These are phyloP conservation scores for Dichetophora obliterata DNA, from an alignment of 2,888 invertebrate species.

Conservation along the genomic window DNA sequence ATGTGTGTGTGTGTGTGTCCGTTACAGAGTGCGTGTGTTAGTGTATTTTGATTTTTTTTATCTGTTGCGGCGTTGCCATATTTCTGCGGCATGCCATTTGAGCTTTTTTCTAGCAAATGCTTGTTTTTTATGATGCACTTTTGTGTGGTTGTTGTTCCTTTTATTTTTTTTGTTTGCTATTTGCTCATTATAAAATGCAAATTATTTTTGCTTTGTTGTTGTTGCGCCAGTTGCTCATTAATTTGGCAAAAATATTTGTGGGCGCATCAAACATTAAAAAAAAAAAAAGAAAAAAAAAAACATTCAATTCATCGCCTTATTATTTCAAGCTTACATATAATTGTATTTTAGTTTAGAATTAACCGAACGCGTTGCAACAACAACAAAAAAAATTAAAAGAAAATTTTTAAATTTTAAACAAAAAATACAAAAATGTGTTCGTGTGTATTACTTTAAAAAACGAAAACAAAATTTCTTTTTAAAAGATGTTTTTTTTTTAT, in stretches of 20 bases:
- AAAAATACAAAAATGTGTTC: not conserved
- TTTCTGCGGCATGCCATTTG: conserved; percentile 43
- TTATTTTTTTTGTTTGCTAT: conserved; percentile 1
- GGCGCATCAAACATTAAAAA: not conserved
- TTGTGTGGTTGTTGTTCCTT: not conserved
- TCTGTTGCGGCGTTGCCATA: conserved; percentile 14
- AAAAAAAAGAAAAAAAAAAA: not conserved
- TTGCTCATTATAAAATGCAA: conserved; percentile 2
- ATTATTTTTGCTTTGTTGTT: conserved; percentile 37
- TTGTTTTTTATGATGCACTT: not conserved
- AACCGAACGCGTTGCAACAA: conserved; percentile 35
- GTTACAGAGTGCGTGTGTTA: not conserved
- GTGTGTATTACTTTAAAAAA: not conserved
- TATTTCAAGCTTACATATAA: conserved; percentile 10
- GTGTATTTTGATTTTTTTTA: conserved; percentile 30
- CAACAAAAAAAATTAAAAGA: conserved; percentile 11
- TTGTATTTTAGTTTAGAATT: conserved; percentile 32
- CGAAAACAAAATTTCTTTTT: not conserved
- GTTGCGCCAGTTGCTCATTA: conserved; percentile 50
- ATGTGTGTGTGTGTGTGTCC: conserved; percentile 17
- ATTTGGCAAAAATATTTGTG: conserved; percentile 30
- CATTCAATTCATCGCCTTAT: not conserved
- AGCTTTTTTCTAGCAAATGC: not conserved
- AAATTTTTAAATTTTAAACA: conserved; percentile 22
- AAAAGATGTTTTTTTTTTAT: not conserved